Evolutionary conservation across 2,797 vertebrate species (phyloP), one percentile per base, ranked within the genome.

Genomic region (Myotis findleyi): DNA sequence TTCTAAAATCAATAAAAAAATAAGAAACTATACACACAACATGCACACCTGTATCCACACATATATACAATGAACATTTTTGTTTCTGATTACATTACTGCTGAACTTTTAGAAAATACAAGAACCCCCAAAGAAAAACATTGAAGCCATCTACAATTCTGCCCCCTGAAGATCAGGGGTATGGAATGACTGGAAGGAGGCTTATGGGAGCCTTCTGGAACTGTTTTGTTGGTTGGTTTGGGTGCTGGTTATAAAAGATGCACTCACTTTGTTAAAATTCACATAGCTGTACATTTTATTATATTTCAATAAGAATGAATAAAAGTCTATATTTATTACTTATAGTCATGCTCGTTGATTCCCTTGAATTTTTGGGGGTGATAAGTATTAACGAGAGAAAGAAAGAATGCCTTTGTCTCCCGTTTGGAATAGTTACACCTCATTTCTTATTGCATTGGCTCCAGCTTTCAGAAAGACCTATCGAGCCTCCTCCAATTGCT

Each of bases 191-290:
- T 30, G 1, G 3, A 83, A 87, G 7, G 20, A 20, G 30, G 17
- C 30, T 41, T 20, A 7, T 25, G 27, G 8, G 30, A 77, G 13
- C 13, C 47, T 75, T 77, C 59, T 27, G 18, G 4, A 38, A n/a
- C 49, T n/a, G 16, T 89, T 72, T 27, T 53, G 36, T 27, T 75
- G 21, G 17, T 93, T 68, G 47, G 62, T 69, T 55, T 88, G 69
- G 36, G 21, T 44, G 7, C 57, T 49, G 30, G n/a, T 79, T 75
- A 73, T 17, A 71, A 38, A 53, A 47, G 57, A 81, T 47, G 8
- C 6, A 4, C 71, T 87, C 41, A 33, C 38, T 84, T 76, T 51
- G 62, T 93, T 55, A 93, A 93, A 87, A 93, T 12, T 86, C 30
- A 64, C 11, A 12, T 23, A 51, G 33, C 41, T 81, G 6, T 13